A percentile compares a stretch with the other conserved stretches of the same genome.
phyloP scores from a whole-genome alignment of 2,888 invertebrate genomes.

The Amaurobius ferox region DNA sequence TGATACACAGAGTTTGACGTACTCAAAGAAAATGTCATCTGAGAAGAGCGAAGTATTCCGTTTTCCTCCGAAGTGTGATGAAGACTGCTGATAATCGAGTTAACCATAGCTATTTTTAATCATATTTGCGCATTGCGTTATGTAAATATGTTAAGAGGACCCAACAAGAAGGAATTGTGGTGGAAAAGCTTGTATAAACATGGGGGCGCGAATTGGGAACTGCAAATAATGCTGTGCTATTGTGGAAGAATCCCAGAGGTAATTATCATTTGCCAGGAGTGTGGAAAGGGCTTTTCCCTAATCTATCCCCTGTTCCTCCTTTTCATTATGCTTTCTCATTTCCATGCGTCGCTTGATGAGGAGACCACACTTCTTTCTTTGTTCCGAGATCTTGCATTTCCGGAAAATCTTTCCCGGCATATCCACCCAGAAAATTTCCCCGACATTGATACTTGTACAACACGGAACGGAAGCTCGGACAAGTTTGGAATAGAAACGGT shows the following conservation, averaged over 20 bases:
- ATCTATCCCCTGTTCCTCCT: slow-evolving; percentile 70
- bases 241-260: slow-evolving; percentile 64
- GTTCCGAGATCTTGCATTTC: slow-evolving; percentile 70
- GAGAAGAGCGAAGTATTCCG: neutral
- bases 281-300: slow-evolving; percentile 70
- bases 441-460: slow-evolving; percentile 53
- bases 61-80: neutral
- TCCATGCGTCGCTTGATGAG: slow-evolving; percentile 71
- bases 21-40: neutral
- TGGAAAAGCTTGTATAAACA: slow-evolving; percentile 26
- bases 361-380: slow-evolving; percentile 68
- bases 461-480: slow-evolving; percentile 64
- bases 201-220: slow-evolving; percentile 58
- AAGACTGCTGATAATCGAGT: slow-evolving; percentile 45
- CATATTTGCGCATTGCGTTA: slow-evolving; percentile 68
- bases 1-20: neutral
- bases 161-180: slow-evolving; percentile 54
- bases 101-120: slow-evolving; percentile 66
- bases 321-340: slow-evolving; percentile 71
- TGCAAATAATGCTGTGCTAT: slow-evolving; percentile 67
- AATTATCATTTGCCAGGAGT: slow-evolving; percentile 71
- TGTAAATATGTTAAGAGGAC: slow-evolving; percentile 60
- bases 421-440: slow-evolving; percentile 65
- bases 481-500: slow-evolving; percentile 68
- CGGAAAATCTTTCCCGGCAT: slow-evolving; percentile 59